phyloP scores from a whole-genome alignment of 2,888 invertebrate genomes.

The Epirrhoe alternata region DNA sequence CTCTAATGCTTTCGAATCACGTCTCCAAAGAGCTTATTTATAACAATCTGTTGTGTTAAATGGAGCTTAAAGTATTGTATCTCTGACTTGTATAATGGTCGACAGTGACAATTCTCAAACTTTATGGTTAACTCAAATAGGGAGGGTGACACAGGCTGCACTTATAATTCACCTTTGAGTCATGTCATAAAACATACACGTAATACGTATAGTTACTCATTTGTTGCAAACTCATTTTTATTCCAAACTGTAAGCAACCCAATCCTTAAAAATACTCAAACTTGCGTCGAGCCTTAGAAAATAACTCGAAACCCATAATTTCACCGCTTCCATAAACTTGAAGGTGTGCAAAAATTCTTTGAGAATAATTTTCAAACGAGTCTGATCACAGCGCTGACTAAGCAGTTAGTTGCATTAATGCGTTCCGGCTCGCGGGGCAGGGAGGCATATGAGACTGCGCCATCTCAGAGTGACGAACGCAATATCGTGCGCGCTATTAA shows the following conservation, averaged over 20 bases:
- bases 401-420: constrained; percentile 33
- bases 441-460: constrained; percentile 24
- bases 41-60: not conserved
- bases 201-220: too few species aligned
- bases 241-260: too few species aligned
- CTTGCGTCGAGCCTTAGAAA: not conserved
- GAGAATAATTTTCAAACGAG: constrained; percentile 21
- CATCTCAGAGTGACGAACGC: constrained; percentile 27
- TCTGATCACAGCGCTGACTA: constrained; percentile 27
- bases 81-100: not conserved
- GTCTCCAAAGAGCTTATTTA: not conserved
- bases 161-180: too few species aligned
- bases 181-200: too few species aligned
- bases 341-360: constrained; percentile 14
- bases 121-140: not conserved
- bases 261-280: not conserved
- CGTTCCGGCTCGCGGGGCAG: constrained; percentile 19
- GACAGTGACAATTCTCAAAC: not conserved
- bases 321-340: constrained; percentile 11
- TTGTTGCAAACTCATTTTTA: too few species aligned
- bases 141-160: too few species aligned
- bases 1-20: constrained; percentile 7
- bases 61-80: not conserved
- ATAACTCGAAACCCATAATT: constrained; percentile 4
- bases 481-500: constrained; percentile 23